Percentiles rank a stretch among this genome's conserved stretches.
Conservation (phyloP, 23 tunicate species). For the Clavelina lepadiformis region DNA sequence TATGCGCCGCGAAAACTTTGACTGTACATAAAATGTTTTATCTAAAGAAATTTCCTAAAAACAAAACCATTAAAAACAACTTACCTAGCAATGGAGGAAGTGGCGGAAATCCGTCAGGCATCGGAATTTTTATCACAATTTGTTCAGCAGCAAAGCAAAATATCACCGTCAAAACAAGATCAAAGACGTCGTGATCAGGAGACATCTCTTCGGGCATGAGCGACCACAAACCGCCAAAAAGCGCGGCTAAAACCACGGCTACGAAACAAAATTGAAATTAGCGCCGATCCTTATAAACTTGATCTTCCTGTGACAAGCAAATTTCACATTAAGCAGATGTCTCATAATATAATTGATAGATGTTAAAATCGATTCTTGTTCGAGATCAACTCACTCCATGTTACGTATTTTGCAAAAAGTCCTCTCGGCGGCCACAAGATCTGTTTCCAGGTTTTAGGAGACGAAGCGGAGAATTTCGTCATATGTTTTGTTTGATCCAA, state of each 20-base stretch:
- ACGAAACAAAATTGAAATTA: neutral
- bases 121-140: constrained; percentile 69
- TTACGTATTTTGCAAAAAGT: constrained; percentile 39
- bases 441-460: no score
- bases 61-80: neutral
- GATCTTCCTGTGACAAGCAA: no score
- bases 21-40: no score
- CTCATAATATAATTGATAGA: no score
- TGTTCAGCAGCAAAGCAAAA: constrained; percentile 63
- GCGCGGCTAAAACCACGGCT: constrained; percentile 19
- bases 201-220: constrained; percentile 39
- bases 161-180: constrained; percentile 50
- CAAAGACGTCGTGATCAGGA: constrained; percentile 44
- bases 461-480: no score
- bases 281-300: neutral
- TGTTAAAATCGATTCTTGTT: no score
- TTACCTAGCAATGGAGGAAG: constrained; percentile 65
- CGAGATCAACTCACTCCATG: constrained; percentile 49
- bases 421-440: constrained; percentile 63
- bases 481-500: no score
- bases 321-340: no score
- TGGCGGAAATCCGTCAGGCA: constrained; percentile 60
- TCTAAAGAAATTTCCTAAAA: neutral
- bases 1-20: no score
- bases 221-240: constrained; percentile 57